Evolutionary conservation across 2,113 vertebrate species (phyloP).

Genomic region (Aplodontia rufa): DNA sequence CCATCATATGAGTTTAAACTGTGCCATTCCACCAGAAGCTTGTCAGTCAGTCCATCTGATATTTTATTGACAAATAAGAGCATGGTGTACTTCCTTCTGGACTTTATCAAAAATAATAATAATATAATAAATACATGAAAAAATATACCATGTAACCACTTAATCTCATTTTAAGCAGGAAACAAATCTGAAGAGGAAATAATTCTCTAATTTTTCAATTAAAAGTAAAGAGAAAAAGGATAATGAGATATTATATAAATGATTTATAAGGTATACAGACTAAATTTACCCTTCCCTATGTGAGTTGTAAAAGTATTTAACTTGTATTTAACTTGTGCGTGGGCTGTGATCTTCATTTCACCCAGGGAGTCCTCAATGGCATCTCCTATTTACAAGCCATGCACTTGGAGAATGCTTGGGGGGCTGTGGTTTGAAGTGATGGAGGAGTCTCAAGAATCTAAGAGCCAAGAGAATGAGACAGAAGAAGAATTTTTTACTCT

Average conservation of each 20-base stretch:
- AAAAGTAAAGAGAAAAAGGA: background rate
- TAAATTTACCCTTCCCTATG: constrained; percentile 10
- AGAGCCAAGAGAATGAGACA: background rate
- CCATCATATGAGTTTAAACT: background rate
- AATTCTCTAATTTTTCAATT: background rate
- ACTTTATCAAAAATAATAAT: background rate
- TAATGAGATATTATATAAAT: background rate
- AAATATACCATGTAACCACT: background rate
- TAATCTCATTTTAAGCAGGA: background rate
- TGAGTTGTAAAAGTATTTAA: constrained; percentile 39
- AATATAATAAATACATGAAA: constrained; percentile 14
- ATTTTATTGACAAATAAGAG: background rate
- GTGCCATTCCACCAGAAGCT: background rate
- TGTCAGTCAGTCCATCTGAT: background rate
- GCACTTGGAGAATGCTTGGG: background rate
- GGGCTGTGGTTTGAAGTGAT: background rate
- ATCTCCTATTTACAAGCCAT: constrained; percentile 21
- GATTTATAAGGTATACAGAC: background rate
- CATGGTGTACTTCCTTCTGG: background rate
- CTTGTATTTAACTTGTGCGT: background rate
- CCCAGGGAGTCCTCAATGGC: background rate
- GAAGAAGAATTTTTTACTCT: background rate
- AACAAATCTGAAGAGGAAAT: background rate
- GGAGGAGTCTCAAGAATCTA: background rate
- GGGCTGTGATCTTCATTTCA: background rate